phyloP scores from a whole-genome alignment of 2,113 vertebrate species.

The Toxotes jaculatrix region DNA sequence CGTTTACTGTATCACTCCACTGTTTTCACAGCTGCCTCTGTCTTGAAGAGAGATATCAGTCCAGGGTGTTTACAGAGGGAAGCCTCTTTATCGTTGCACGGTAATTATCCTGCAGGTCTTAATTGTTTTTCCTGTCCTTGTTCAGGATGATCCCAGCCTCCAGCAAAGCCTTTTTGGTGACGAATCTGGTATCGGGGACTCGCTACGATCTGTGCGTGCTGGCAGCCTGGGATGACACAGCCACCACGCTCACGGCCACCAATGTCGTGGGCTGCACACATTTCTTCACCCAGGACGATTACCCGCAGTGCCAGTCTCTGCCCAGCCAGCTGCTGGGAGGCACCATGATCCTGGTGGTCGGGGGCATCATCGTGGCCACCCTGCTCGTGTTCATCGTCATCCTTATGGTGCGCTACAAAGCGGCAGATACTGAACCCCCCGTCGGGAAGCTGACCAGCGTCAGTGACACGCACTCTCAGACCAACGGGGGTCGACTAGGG shows the following conservation, averaged over 20 bases:
- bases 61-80: neutral
- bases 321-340: conserved; percentile 93
- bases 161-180: conserved; percentile 93
- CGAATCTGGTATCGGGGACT: conserved; percentile 92
- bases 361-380: conserved; percentile 93
- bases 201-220: conserved; percentile 94
- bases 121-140: conserved; percentile 36
- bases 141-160: conserved; percentile 94
- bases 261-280: conserved; percentile 93
- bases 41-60: neutral
- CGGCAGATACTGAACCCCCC: conserved; percentile 82
- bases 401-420: conserved; percentile 94
- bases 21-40: neutral
- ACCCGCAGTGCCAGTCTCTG: conserved; percentile 90
- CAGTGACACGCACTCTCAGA: conserved; percentile 90
- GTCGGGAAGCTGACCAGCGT: conserved; percentile 85
- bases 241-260: conserved; percentile 93
- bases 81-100: neutral
- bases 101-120: conserved; percentile 17
- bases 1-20: neutral
- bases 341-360: conserved; percentile 95
- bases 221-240: conserved; percentile 94
- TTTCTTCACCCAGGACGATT: conserved; percentile 93
- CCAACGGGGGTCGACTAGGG: conserved; percentile 85
- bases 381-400: conserved; percentile 94